Conservation (phyloP, 2,797 vertebrate species). For the Cetoscarus ocellatus region DNA sequence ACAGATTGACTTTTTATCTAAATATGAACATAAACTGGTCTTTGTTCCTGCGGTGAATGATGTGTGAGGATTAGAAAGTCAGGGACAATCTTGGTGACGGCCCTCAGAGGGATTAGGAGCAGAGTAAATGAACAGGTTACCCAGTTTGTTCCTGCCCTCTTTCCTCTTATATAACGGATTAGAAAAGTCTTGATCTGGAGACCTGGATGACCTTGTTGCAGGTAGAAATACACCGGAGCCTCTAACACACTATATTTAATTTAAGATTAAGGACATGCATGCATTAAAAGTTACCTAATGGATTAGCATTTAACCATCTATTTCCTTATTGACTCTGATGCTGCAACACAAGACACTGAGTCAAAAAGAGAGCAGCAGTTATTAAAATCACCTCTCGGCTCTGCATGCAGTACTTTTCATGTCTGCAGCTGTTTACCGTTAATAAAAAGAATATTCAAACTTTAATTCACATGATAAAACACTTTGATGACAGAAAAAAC, state of each 20-base stretch:
- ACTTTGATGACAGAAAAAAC: background rate
- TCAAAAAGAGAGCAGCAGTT: too few relatives aligned
- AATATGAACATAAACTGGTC: background rate
- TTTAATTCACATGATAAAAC: background rate
- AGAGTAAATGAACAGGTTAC: conserved; percentile 53
- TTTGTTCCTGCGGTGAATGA: background rate
- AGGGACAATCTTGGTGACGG: conserved; percentile 6
- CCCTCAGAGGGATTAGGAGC: conserved; percentile 62
- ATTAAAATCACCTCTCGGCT: too few relatives aligned
- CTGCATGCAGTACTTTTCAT: background rate
- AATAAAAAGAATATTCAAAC: conserved; percentile 6
- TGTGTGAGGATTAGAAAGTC: conserved; percentile 10
- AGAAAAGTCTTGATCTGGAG: conserved; percentile 61
- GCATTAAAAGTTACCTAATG: too few relatives aligned
- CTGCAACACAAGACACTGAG: background rate
- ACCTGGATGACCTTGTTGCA: conserved; percentile 28
- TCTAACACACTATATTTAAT: background rate
- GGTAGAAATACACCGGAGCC: background rate
- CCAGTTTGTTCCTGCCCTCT: conserved; percentile 56
- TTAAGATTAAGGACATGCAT: background rate
- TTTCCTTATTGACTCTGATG: too few relatives aligned
- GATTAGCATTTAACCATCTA: background rate
- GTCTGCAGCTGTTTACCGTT: background rate
- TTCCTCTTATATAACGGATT: conserved; percentile 81
- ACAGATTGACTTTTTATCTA: too few relatives aligned